These are phyloP conservation scores for Lanius ludovicianus DNA, from an alignment of 2,113 vertebrate species.

Conservation along the genomic window DNA sequence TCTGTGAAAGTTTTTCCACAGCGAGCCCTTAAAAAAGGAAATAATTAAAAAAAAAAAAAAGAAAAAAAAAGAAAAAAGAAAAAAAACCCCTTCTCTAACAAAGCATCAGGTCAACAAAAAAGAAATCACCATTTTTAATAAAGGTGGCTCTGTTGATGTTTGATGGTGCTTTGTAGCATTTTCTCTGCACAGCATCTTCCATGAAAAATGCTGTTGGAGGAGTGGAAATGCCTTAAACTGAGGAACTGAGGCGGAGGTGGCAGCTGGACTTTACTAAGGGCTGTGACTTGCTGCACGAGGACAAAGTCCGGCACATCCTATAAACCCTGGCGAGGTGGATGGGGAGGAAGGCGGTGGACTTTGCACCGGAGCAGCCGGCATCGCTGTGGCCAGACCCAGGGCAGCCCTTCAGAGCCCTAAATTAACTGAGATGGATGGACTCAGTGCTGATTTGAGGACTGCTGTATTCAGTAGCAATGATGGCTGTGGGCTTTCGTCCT, in stretches of 20 bases:
- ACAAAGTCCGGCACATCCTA: not conserved
- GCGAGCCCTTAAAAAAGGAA: not conserved
- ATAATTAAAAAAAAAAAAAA: not conserved
- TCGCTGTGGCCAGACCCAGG: not conserved
- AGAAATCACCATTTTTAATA: not conserved
- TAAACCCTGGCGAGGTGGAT: not conserved
- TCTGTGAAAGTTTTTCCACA: constrained; percentile 41
- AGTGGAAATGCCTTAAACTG: not conserved
- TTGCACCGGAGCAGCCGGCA: not conserved
- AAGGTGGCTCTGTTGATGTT: not conserved
- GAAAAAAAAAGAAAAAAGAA: accelerated
- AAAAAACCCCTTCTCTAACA: not conserved
- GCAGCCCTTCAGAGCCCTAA: not conserved
- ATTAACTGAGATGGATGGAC: not conserved
- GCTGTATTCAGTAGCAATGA: not conserved
- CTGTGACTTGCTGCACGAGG: not conserved
- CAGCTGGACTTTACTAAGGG: not conserved
- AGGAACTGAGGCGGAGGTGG: not conserved
- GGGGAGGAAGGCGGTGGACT: not conserved
- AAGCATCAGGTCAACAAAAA: not conserved
- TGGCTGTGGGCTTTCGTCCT: not conserved
- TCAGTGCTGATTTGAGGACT: not conserved
- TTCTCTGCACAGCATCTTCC: not conserved
- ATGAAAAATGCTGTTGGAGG: not conserved
- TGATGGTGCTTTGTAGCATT: not conserved